Conservation (phyloP, 2,797 vertebrate genomes). For the Miichthys miiuy region DNA sequence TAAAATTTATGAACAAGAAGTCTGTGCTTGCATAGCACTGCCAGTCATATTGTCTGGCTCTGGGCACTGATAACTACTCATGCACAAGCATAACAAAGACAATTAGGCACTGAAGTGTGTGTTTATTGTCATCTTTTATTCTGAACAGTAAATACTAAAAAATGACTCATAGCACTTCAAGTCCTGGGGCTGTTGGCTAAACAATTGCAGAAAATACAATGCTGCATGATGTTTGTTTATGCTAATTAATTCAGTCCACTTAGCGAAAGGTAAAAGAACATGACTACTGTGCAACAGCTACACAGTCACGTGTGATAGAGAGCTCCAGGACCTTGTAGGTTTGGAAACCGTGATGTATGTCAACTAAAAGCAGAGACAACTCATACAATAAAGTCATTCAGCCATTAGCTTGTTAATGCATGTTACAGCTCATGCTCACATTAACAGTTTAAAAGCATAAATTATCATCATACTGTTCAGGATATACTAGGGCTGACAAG, state of each 20-base stretch:
- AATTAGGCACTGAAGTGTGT: constrained; percentile 60
- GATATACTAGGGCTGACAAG: neutral
- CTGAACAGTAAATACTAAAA: constrained; percentile 44
- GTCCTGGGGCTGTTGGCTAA: constrained; percentile 33
- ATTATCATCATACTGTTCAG: neutral
- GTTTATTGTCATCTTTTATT: constrained; percentile 57
- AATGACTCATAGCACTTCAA: constrained; percentile 41
- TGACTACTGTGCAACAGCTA: neutral
- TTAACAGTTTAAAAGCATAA: constrained; percentile 1
- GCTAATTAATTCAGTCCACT: constrained; percentile 35
- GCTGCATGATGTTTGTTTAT: constrained; percentile 39
- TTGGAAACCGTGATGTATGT: constrained; percentile 1
- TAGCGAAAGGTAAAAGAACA: constrained; percentile 28
- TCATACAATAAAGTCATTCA: neutral
- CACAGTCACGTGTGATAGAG: neutral
- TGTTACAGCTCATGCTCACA: neutral
- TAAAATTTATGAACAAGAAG: constrained; percentile 76
- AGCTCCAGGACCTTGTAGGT: neutral
- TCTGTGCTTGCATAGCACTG: constrained; percentile 66
- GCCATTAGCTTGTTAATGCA: neutral
- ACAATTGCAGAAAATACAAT: constrained; percentile 40
- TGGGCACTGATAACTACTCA: constrained; percentile 62
- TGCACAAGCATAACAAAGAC: constrained; percentile 69
- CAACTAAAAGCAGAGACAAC: neutral
- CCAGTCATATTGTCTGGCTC: constrained; percentile 74